Conservation (phyloP, 2,797 vertebrate species). For the Phoxinus dragarum region DNA sequence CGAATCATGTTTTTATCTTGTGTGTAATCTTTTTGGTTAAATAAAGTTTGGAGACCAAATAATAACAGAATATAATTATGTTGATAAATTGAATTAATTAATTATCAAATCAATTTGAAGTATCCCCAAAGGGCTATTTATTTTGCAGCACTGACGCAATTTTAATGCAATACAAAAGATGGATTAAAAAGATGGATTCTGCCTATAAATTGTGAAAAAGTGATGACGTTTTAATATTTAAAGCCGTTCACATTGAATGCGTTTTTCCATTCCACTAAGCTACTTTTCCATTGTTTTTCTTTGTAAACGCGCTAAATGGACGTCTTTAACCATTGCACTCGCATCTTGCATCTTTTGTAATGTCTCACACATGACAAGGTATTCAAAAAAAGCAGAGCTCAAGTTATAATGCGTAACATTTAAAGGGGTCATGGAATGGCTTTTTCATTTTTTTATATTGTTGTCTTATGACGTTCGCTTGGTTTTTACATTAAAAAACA, state of each 20-base stretch:
- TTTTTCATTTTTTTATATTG: no score
- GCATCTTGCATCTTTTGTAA: no score
- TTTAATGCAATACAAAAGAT: no score
- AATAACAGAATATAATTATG: background rate
- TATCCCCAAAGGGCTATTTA: background rate
- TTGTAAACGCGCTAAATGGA: background rate
- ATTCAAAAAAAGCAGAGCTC: background rate
- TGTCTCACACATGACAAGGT: no score
- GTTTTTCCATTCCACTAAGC: no score
- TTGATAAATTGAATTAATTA: background rate
- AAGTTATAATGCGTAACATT: no score
- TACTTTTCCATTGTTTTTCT: no score
- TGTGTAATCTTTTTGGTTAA: background rate
- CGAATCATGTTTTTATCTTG: background rate
- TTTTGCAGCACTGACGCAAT: background rate
- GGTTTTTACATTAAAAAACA: no score
- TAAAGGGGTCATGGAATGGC: no score
- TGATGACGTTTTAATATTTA: background rate
- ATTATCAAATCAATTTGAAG: background rate
- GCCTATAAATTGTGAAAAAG: background rate
- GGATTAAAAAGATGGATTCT: background rate
- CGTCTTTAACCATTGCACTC: background rate
- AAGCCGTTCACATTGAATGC: no score
- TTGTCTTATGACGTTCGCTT: no score
- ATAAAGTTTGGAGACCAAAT: background rate